Conservation (phyloP, 2,888 invertebrate genomes). For the Syrista parreyssii region DNA sequence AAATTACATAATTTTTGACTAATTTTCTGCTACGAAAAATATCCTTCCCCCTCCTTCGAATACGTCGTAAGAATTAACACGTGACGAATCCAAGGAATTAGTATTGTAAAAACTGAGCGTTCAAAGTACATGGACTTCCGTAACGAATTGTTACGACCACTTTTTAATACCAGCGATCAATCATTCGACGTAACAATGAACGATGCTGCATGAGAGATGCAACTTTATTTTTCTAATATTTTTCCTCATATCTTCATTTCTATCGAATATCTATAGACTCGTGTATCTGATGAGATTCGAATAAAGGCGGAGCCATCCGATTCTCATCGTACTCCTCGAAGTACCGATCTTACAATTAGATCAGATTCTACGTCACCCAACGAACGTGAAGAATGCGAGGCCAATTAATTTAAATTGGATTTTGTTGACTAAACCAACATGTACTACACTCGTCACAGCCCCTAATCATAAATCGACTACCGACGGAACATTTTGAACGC, state of each 20-base stretch:
- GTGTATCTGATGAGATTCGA: neutral
- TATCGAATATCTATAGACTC: neutral
- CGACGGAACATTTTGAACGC: neutral
- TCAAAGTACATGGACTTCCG: neutral
- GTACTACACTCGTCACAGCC: neutral
- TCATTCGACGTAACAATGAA: neutral
- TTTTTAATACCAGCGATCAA: neutral
- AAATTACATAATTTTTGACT: conserved; percentile 27
- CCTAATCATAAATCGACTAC: neutral
- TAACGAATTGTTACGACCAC: neutral
- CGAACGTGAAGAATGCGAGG: conserved; percentile 15
- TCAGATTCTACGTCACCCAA: neutral
- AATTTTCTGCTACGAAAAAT: conserved; percentile 11
- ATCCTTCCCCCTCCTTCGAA: conserved; percentile 12
- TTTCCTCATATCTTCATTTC: neutral
- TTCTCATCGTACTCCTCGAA: neutral
- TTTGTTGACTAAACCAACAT: conserved; percentile 10
- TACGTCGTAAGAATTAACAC: conserved; percentile 17
- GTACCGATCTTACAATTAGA: neutral
- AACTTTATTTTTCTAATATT: neutral
- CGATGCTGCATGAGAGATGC: neutral
- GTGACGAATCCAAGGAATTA: neutral
- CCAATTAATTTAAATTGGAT: conserved; percentile 24
- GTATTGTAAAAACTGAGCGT: neutral
- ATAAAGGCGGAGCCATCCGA: neutral